Base-by-base conservation (phyloP, 2,797 vertebrate species). In the Mareca strepera region DNA sequence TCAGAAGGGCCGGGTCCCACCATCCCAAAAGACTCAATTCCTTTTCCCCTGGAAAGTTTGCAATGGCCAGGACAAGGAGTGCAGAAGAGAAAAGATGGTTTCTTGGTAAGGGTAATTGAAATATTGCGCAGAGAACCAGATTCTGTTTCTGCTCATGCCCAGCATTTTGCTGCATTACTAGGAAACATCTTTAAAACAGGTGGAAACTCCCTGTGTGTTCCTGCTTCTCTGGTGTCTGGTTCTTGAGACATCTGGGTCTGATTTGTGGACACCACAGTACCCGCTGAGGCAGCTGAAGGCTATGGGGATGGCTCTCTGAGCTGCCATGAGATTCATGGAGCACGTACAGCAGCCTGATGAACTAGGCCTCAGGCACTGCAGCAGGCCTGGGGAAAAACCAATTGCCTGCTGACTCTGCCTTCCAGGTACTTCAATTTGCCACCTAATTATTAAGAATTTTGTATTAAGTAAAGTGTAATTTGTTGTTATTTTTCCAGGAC, bases 241-340 rank as follows among this genome's bases (percentile, higher is more conserved):
- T 88, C n/a, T n/a, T 59, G 33, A 59, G 43, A 46, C 16, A 41
- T 41, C 17, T 74, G 11, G 3, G 11, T 50, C 33, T 84, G 46
- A 63, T 67, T 67, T 90, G n/a, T 17, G 29, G 16, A 82, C 13
- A 18, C 64, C 8, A 3, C 6, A 53, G 31, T 7, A 60, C 17
- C 21, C 0, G 0, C 11, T 26, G 10, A 2, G 2, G 62, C 44
- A 60, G 4, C 21, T 81, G 20, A 90, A 48, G 52, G 26, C 31
- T 20, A 12, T 44, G 26, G 39, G 39, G 13, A 41, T 41, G 39
- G 39, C 39, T 41, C 39, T 58, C 23, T 28, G 53, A 58, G 44
- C 18, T 75, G 41, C 22, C 29, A 6, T 8, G 1, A 1, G 23
- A 4, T 31, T 35, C 72, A 22, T 15, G 20, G 0, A 0, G 58